Conservation (phyloP, 1,140 invertebrate genomes). For the Temnothorax nylanderi region DNA sequence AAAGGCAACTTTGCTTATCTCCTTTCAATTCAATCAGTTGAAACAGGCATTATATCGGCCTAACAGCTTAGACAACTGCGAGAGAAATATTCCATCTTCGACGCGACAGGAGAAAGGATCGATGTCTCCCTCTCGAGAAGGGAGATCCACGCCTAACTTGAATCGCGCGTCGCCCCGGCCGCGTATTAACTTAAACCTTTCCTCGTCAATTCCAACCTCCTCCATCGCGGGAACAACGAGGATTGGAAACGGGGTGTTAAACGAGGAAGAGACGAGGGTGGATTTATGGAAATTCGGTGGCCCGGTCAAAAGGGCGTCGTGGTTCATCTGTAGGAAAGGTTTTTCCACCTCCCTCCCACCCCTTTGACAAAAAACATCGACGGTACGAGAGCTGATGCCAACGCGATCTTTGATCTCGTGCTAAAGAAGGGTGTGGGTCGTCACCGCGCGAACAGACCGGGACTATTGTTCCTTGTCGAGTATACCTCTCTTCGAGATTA, state of each 20-base stretch:
- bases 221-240: background rate
- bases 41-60: background rate
- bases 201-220: constrained; percentile 24
- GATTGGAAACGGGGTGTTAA: constrained; percentile 32
- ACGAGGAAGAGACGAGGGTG: constrained; percentile 23
- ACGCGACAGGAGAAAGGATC: constrained; percentile 7
- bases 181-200: constrained; percentile 50
- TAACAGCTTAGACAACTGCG: background rate
- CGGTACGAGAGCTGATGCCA: constrained; percentile 37
- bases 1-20: background rate
- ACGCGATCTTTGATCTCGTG: constrained; percentile 68
- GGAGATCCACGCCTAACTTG: constrained; percentile 4
- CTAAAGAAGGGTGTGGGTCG: background rate
- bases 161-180: constrained; percentile 8
- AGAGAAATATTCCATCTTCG: constrained; percentile 26
- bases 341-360: background rate
- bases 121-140: constrained; percentile 34
- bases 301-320: constrained; percentile 44
- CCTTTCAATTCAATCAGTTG: constrained; percentile 30
- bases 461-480: constrained; percentile 58
- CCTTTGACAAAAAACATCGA: constrained; percentile 48
- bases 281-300: constrained; percentile 73
- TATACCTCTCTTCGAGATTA: constrained; percentile 60
- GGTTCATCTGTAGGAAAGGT: constrained; percentile 50
- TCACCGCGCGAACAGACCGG: constrained; percentile 58